Evolutionary conservation across 1,140 invertebrate species (phyloP), one percentile per base, ranked within the genome.

Genomic region (Laupala kohalensis): DNA sequence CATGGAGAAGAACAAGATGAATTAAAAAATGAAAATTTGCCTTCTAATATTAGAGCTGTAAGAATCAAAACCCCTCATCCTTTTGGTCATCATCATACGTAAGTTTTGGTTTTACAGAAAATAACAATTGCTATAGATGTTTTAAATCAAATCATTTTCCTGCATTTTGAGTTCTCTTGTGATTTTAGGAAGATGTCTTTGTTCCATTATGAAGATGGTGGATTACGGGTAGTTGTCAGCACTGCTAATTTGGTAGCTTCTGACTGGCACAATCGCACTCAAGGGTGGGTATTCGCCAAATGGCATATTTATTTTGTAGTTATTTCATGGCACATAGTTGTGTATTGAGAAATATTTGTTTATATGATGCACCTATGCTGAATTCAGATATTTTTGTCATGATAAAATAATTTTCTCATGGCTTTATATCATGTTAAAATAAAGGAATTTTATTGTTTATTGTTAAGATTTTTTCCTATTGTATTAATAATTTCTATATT

Each of bases 221-320:
- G 91, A 3, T 80, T 97, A 37, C 83, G 95, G 70, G 87, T 98
- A 64, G 87, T 97, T 5, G 87, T 98, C 25, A 94, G 92, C 3
- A 98, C 96, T 0, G 94, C 95, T 0, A 99, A 99, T 84, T 81
- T 98, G 2, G 91, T 96, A 75, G 83, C 88, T 29, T 87, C 90
- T 72, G 96, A 99, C 82, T 98, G 96, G 96, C 86, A 91, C 76
- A 92, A 97, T 79, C 89, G 94, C 78, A 96, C 94, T 15, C 96
- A 98, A 83, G 94, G 94, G 91, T 92, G n/a, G n/a, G n/a, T n/a
- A n/a, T n/a, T n/a, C n/a, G n/a, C n/a, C n/a, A 78, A 82, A 72
- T 77, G 6, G 65, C 64, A 71, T 70, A 72, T 74, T 19, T 70
- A 70, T 72, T 53, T 68, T 5, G 19, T 73, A 24, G 37, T 15